These are phyloP conservation scores for Myoxocephalus aenaeus DNA, from an alignment of 2,797 vertebrate genomes.

Conservation along the genomic window DNA sequence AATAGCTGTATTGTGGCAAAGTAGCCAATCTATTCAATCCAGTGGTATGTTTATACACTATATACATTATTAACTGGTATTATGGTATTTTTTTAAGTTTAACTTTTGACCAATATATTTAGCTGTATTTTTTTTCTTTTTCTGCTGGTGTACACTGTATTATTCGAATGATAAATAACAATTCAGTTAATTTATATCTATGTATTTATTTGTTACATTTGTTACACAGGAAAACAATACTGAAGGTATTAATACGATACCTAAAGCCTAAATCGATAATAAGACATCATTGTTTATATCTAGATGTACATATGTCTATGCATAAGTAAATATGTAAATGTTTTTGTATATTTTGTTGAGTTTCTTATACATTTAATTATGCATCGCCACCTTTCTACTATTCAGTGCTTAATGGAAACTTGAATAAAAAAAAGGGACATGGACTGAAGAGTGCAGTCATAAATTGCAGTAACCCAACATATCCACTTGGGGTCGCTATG, in stretches of 20 bases:
- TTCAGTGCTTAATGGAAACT: not conserved
- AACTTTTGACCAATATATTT: not conserved
- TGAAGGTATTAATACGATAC: not conserved
- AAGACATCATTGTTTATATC: not conserved
- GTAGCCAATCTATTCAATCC: not conserved
- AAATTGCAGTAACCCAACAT: constrained; percentile 32
- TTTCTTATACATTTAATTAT: not conserved
- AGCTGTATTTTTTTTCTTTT: not conserved
- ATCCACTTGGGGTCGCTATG: constrained; percentile 64
- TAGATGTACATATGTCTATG: not conserved
- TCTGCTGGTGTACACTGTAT: not conserved
- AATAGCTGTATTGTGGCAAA: not conserved
- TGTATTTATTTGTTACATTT: not conserved
- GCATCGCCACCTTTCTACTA: not conserved
- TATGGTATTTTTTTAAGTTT: not conserved
- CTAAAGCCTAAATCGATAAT: not conserved
- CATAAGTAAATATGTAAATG: not conserved
- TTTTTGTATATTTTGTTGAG: not conserved
- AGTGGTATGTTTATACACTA: too few relatives aligned
- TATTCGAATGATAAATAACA: not conserved
- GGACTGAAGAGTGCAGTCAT: not conserved
- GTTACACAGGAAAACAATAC: not conserved
- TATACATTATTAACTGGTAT: not conserved
- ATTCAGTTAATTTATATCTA: not conserved
- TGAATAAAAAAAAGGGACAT: not conserved